Evolutionary conservation across 2,113 vertebrate species (phyloP).

Genomic region (Xiphophorus couchianus): DNA sequence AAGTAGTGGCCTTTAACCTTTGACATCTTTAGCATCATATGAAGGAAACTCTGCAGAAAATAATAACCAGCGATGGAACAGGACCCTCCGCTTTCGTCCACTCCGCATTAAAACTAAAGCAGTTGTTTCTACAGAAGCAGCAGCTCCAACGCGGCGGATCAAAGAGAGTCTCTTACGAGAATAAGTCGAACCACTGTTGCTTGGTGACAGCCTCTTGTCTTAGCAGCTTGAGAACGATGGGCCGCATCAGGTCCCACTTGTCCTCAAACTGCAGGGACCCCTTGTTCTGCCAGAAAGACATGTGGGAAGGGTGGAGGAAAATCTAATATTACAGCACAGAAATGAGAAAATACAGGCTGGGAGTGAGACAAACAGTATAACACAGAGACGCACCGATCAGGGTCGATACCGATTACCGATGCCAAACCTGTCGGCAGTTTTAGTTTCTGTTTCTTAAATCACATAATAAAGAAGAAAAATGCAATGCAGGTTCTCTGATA

Average conservation of each 20-base stretch:
- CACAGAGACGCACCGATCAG: background rate
- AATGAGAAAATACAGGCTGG: background rate
- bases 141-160: background rate
- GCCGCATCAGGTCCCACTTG: conserved; percentile 98
- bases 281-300: conserved; percentile 85
- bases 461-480: background rate
- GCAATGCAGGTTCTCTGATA: too few species aligned
- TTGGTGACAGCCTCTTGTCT: conserved; percentile 97
- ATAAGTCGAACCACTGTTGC: conserved; percentile 98
- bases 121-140: conserved; percentile 5
- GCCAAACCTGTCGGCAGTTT: background rate
- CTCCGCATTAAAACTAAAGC: background rate
- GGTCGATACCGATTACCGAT: background rate
- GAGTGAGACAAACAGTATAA: background rate
- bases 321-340: conserved; percentile 2
- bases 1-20: too few species aligned
- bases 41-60: too few species aligned
- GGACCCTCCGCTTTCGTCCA: too few species aligned
- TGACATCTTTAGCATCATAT: too few species aligned
- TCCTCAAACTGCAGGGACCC: conserved; percentile 99
- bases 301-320: background rate
- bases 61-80: too few species aligned
- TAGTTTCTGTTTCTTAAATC: background rate
- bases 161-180: conserved; percentile 88
- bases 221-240: conserved; percentile 96